Percentiles rank a stretch among this genome's conserved stretches.
Evolutionary conservation across 2,797 vertebrate species (phyloP).

Genomic region (Pygocentrus nattereri): DNA sequence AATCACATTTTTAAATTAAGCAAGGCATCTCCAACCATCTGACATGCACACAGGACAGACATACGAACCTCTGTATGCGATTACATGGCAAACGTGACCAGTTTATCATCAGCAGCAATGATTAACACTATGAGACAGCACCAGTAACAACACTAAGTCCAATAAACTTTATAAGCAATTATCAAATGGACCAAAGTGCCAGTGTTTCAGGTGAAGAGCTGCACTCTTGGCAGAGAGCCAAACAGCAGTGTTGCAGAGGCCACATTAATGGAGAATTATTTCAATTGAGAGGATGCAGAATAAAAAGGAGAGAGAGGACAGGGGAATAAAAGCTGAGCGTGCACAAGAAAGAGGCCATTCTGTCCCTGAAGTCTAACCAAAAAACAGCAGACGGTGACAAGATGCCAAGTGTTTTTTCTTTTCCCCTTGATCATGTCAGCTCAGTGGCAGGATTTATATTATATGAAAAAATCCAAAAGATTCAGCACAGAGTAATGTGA

Average conservation of each 20-base stretch:
- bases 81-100: constrained; percentile 4
- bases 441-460: neutral
- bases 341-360: neutral
- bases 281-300: neutral
- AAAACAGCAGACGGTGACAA: neutral
- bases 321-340: neutral
- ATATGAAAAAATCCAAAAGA: neutral
- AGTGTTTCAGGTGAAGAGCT: neutral
- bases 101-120: neutral
- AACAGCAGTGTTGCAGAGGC: neutral
- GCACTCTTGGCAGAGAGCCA: neutral
- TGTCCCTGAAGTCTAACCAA: neutral
- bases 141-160: neutral
- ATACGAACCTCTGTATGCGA: too few species aligned
- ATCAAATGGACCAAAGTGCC: constrained; percentile 11
- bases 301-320: neutral
- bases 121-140: neutral
- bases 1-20: too few species aligned
- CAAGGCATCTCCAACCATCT: too few species aligned
- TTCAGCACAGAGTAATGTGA: neutral
- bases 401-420: neutral
- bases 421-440: neutral
- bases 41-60: too few species aligned
- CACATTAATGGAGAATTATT: neutral
- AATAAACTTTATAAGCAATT: neutral